A percentile compares a stretch with the other conserved stretches of the same genome.
Conservation (phyloP, 1,140 invertebrate species). For the Lordiphosa collinella region DNA sequence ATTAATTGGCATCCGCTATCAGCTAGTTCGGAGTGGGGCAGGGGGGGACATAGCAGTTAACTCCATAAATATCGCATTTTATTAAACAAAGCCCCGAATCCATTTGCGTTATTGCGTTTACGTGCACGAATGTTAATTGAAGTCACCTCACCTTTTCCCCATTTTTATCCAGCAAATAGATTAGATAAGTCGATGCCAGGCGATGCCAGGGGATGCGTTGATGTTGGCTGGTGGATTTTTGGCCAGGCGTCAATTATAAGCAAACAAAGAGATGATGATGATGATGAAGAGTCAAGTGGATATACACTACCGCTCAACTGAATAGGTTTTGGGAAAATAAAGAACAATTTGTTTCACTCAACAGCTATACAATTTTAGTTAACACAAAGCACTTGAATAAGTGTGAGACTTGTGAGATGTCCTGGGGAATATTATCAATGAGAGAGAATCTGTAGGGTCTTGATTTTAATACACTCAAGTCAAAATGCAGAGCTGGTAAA, state of each 20-base stretch:
- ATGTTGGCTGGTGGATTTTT: slow-evolving; percentile 13
- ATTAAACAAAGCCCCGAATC: slow-evolving; percentile 69
- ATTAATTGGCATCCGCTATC: slow-evolving; percentile 62
- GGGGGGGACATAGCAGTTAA: slow-evolving; percentile 35
- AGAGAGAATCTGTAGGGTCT: no score
- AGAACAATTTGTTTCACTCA: no score
- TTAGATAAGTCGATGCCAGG: slow-evolving; percentile 58
- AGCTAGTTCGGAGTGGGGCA: neutral
- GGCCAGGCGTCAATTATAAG: slow-evolving; percentile 30
- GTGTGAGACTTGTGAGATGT: no score
- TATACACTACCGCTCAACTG: neutral
- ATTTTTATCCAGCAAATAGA: slow-evolving; percentile 27
- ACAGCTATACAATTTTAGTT: no score
- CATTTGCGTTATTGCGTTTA: slow-evolving; percentile 74
- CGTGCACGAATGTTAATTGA: slow-evolving; percentile 76
- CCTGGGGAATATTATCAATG: no score
- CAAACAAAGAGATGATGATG: slow-evolving; percentile 1
- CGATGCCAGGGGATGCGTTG: slow-evolving; percentile 4
- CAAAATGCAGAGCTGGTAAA: no score
- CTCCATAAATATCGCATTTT: slow-evolving; percentile 74
- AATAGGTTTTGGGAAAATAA: no score
- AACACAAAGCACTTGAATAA: no score
- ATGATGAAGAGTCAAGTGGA: slow-evolving; percentile 12
- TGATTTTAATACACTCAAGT: no score
- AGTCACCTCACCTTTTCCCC: slow-evolving; percentile 55